Percentiles rank a stretch among this genome's conserved stretches.
These are phyloP conservation scores for Fragum fragum DNA, from an alignment of 2,888 invertebrate genomes.

Conservation along the genomic window DNA sequence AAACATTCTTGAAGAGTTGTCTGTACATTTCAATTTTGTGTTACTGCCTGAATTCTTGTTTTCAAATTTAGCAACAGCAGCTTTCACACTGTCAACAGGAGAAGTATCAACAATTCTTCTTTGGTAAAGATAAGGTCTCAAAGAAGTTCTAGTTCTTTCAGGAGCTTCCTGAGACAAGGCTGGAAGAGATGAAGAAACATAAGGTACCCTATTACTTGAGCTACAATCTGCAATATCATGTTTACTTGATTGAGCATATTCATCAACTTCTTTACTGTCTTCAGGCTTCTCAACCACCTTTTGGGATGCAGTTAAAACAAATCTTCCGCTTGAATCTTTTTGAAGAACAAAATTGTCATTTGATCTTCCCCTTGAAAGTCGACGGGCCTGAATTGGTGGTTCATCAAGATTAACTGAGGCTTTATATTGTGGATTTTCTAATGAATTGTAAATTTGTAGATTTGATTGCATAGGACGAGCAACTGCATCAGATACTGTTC, in stretches of 20 bases:
- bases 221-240: neutral
- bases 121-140: neutral
- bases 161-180: too few relatives aligned
- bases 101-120: conserved; percentile 34
- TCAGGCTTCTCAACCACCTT: neutral
- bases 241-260: neutral
- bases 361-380: conserved; percentile 53
- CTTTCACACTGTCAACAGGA: conserved; percentile 45
- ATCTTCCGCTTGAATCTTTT: conserved; percentile 52
- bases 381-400: conserved; percentile 25
- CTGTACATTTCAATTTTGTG: neutral
- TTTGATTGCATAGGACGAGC: conserved; percentile 65
- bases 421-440: conserved; percentile 67
- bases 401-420: conserved; percentile 53
- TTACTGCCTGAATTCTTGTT: conserved; percentile 14
- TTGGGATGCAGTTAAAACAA: conserved; percentile 15
- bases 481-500: conserved; percentile 45
- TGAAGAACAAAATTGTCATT: conserved; percentile 56
- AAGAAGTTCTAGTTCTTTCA: neutral
- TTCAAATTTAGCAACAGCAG: conserved; percentile 47
- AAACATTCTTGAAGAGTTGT: too few relatives aligned
- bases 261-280: neutral
- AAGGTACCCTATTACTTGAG: neutral
- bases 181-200: neutral
- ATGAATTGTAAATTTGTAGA: conserved; percentile 61